Conservation (phyloP, 2,888 invertebrate species). For the Pandemis corylana region DNA sequence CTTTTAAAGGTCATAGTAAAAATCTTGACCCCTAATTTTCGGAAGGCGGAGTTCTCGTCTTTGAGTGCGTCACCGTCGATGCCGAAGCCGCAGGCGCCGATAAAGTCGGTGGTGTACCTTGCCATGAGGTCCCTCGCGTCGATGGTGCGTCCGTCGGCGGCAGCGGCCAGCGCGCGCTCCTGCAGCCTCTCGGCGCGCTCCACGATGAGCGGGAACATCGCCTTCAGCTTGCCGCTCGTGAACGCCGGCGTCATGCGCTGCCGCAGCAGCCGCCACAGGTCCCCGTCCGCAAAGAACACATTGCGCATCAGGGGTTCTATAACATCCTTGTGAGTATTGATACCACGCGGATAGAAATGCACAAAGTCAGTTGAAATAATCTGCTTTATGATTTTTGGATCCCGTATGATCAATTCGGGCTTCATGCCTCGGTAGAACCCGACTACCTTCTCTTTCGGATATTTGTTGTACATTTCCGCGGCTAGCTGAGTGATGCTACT, state of each 20-base stretch:
- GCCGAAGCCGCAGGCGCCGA: constrained; percentile 47
- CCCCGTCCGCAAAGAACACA: constrained; percentile 67
- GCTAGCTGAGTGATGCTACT: constrained; percentile 57
- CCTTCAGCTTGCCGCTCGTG: constrained; percentile 64
- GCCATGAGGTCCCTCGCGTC: constrained; percentile 57
- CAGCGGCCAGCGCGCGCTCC: constrained; percentile 49
- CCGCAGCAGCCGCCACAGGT: constrained; percentile 64
- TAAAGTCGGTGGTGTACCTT: constrained; percentile 47
- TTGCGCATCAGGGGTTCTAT: constrained; percentile 64
- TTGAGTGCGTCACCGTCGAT: constrained; percentile 44
- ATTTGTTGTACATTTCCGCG: constrained; percentile 61
- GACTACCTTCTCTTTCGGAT: constrained; percentile 62
- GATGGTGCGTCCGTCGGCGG: constrained; percentile 48
- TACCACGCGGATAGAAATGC: constrained; percentile 62
- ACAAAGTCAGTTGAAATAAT: constrained; percentile 63
- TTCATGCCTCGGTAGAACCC: constrained; percentile 59
- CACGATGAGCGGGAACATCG: constrained; percentile 68
- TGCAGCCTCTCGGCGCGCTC: constrained; percentile 64
- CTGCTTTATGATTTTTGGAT: constrained; percentile 62
- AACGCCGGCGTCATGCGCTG: constrained; percentile 69
- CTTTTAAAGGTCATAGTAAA: constrained; percentile 47
- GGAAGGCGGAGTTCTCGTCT: constrained; percentile 40
- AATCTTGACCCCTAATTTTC: constrained; percentile 35
- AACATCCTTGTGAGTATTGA: constrained; percentile 53
- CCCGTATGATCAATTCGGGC: constrained; percentile 63